Percentiles rank a stretch among this genome's conserved stretches.
Evolutionary conservation across 2,797 vertebrate genomes (phyloP).

Genomic region (Hemitrygon akajei): DNA sequence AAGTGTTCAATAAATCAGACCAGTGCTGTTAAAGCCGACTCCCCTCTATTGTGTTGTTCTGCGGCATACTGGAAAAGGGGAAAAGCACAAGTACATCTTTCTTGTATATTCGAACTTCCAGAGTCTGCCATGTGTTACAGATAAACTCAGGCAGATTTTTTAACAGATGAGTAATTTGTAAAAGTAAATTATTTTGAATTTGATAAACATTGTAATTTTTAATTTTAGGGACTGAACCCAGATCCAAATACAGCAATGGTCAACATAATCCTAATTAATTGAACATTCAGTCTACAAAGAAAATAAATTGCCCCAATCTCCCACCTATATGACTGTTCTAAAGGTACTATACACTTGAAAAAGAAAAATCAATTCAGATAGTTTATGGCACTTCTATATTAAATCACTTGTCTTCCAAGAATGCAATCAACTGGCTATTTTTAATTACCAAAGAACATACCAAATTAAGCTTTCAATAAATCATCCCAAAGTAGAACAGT

Average conservation of each 20-base stretch:
- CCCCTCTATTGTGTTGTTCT: slow-evolving; percentile 38
- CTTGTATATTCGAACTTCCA: not conserved
- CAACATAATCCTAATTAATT: not conserved
- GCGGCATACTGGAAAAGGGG: slow-evolving; percentile 36
- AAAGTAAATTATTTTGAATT: slow-evolving; percentile 47
- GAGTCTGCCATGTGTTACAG: slow-evolving; percentile 42
- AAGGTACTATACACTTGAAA: not conserved
- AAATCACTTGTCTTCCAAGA: not conserved
- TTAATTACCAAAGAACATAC: not conserved
- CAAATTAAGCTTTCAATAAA: not conserved
- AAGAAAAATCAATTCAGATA: not conserved
- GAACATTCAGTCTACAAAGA: not conserved
- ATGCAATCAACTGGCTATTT: not conserved
- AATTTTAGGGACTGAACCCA: slow-evolving; percentile 40
- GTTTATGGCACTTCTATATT: not conserved
- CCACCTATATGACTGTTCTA: not conserved
- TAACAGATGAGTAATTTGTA: slow-evolving; percentile 45
- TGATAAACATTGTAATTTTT: slow-evolving; percentile 46
- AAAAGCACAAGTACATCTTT: not conserved
- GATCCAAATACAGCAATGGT: not conserved
- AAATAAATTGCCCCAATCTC: not conserved
- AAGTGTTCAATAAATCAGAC: not conserved
- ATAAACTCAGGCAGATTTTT: slow-evolving; percentile 46
- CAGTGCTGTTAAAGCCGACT: slow-evolving; percentile 39
- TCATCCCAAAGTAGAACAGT: not conserved